Percentiles rank a stretch among this genome's conserved stretches.
These are phyloP conservation scores for Odontothrips loti DNA, from an alignment of 2,888 invertebrate genomes.

Conservation along the genomic window DNA sequence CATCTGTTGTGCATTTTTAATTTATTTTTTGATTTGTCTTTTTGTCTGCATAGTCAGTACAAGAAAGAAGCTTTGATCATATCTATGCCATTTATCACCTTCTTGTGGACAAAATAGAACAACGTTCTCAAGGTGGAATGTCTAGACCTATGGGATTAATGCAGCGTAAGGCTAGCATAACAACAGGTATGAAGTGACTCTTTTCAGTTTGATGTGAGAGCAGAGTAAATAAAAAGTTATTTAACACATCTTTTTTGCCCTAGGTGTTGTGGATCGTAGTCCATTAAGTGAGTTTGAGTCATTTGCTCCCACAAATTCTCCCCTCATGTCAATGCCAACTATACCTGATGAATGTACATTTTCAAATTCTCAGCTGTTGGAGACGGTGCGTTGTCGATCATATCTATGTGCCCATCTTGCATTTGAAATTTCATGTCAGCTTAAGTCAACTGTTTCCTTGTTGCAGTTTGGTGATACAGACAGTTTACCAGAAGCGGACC, in stretches of 20 bases:
- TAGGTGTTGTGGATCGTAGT: conserved; percentile 53
- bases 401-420: conserved; percentile 7
- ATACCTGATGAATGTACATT: conserved; percentile 46
- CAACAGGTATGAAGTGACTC: conserved; percentile 45
- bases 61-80: conserved; percentile 82
- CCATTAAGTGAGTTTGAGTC: conserved; percentile 44
- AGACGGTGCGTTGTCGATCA: conserved; percentile 51
- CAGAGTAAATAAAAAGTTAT: conserved; percentile 6
- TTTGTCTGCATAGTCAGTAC: conserved; percentile 61
- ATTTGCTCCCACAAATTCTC: conserved; percentile 42
- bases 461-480: conserved; percentile 55
- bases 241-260: conserved; percentile 28
- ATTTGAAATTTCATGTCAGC: not conserved
- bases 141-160: conserved; percentile 34
- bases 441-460: conserved; percentile 33
- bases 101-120: conserved; percentile 72
- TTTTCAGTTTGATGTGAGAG: not conserved
- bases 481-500: conserved; percentile 33
- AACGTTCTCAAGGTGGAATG: conserved; percentile 45
- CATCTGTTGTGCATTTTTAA: not conserved
- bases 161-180: conserved; percentile 61
- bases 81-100: conserved; percentile 92
- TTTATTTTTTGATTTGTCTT: conserved; percentile 31
- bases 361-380: conserved; percentile 53
- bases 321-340: conserved; percentile 53